Evolutionary conservation across 92 coral and sea anemone species (phyloP).

Genomic region (Siderastrea radians): DNA sequence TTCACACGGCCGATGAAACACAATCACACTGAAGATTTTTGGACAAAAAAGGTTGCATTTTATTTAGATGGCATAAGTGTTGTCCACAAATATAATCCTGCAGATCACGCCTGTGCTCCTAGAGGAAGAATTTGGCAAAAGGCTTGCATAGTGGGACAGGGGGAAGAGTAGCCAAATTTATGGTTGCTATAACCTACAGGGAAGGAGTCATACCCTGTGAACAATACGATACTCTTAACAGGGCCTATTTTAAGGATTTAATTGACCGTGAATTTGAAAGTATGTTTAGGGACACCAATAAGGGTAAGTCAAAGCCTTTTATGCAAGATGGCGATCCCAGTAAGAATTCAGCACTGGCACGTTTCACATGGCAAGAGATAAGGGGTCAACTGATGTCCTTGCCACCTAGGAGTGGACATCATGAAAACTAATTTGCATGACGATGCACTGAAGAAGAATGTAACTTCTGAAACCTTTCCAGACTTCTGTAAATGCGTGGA

Average conservation of each 20-base stretch:
- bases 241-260: slow-evolving; percentile 36
- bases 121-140: slow-evolving; percentile 32
- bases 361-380: background rate
- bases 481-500: background rate
- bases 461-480: background rate
- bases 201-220: slow-evolving; percentile 39
- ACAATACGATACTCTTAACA: slow-evolving; percentile 16
- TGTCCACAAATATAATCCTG: slow-evolving; percentile 42
- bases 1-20: slow-evolving; percentile 18
- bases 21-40: slow-evolving; percentile 20
- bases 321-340: slow-evolving; percentile 30
- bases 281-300: background rate
- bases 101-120: slow-evolving; percentile 61
- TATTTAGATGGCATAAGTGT: slow-evolving; percentile 47
- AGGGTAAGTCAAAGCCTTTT: background rate
- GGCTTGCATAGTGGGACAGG: slow-evolving; percentile 22
- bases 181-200: slow-evolving; percentile 13
- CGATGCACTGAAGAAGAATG: background rate
- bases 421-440: background rate
- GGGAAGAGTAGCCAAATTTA: slow-evolving; percentile 1
- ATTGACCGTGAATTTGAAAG: background rate
- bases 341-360: slow-evolving; percentile 12
- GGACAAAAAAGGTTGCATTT: slow-evolving; percentile 26
- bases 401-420: slow-evolving; percentile 18
- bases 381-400: background rate